Conservation (phyloP, 1,140 invertebrate species). For the Neelides sp. region DNA sequence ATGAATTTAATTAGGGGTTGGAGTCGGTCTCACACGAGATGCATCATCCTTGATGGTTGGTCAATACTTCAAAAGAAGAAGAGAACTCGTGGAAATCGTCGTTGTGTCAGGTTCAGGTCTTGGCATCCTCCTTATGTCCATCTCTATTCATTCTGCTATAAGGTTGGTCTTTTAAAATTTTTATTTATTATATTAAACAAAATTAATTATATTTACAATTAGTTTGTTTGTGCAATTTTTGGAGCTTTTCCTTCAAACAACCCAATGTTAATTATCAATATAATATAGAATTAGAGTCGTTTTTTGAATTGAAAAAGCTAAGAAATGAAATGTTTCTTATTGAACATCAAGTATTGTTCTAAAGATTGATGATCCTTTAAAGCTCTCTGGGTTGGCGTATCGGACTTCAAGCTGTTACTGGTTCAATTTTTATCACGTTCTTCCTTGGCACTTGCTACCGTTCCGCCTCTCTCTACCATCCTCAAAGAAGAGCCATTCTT, state of each 20-base stretch:
- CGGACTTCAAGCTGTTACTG: slow-evolving; percentile 72
- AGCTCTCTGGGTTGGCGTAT: slow-evolving; percentile 78
- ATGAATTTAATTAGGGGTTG: slow-evolving; percentile 53
- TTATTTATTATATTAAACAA: slow-evolving; percentile 8
- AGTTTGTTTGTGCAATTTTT: too few species aligned
- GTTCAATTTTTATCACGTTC: slow-evolving; percentile 67
- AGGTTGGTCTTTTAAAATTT: slow-evolving; percentile 43
- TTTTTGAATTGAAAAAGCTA: neutral
- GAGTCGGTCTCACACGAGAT: slow-evolving; percentile 66
- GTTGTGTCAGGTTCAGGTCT: slow-evolving; percentile 71
- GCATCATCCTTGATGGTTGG: slow-evolving; percentile 80
- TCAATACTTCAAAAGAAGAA: slow-evolving; percentile 71
- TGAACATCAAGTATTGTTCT: slow-evolving; percentile 3
- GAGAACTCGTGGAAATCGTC: slow-evolving; percentile 76
- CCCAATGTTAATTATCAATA: too few species aligned
- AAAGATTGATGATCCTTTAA: slow-evolving; percentile 32
- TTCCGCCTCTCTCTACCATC: slow-evolving; percentile 78
- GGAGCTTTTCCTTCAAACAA: too few species aligned
- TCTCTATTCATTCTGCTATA: slow-evolving; percentile 61
- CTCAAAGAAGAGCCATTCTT: slow-evolving; percentile 70
- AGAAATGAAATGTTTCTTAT: neutral
- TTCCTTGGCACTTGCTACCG: slow-evolving; percentile 77
- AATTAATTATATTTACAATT: too few species aligned
- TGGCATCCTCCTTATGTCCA: slow-evolving; percentile 69
- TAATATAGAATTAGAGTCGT: too few species aligned